Percentiles rank a stretch among this genome's conserved stretches.
phyloP scores from a whole-genome alignment of 2,797 vertebrate species.

The Enoplosus armatus region DNA sequence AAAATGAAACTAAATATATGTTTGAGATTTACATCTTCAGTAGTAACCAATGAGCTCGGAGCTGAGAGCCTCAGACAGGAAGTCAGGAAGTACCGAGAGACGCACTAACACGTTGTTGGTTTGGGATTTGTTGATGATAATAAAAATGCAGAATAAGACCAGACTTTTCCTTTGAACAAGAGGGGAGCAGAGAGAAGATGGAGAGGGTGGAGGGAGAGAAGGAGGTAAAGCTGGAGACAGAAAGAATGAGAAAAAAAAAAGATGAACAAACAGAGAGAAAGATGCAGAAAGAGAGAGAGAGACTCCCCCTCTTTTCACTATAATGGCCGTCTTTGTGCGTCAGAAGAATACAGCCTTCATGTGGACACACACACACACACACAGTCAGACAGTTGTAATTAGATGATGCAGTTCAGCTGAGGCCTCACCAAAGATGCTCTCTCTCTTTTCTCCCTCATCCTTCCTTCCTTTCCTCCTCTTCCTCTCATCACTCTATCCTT shows the following conservation, averaged over 20 bases:
- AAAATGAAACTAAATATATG: no score
- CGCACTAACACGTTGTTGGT: no score
- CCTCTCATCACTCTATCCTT: no score
- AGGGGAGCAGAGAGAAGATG: background rate
- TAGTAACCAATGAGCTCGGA: background rate
- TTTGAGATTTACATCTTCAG: background rate
- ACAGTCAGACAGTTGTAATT: constrained; percentile 22
- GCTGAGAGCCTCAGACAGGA: background rate
- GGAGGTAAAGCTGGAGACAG: no score
- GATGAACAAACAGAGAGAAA: constrained; percentile 2
- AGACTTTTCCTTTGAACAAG: background rate
- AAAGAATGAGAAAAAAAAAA: background rate
- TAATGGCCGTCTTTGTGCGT: constrained; percentile 62
- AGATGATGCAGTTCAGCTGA: constrained; percentile 60
- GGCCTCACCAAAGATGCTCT: constrained; percentile 28
- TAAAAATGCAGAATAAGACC: background rate
- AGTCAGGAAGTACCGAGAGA: background rate
- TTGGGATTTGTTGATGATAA: no score
- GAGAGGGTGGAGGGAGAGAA: background rate
- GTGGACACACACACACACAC: constrained; percentile 35
- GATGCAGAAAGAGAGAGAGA: constrained; percentile 21
- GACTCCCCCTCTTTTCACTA: constrained; percentile 26
- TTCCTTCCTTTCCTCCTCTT: background rate
- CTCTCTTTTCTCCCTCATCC: background rate
- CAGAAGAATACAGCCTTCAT: constrained; percentile 64